Conservation (phyloP, 2,113 vertebrate species). For the Xiphophorus couchianus region DNA sequence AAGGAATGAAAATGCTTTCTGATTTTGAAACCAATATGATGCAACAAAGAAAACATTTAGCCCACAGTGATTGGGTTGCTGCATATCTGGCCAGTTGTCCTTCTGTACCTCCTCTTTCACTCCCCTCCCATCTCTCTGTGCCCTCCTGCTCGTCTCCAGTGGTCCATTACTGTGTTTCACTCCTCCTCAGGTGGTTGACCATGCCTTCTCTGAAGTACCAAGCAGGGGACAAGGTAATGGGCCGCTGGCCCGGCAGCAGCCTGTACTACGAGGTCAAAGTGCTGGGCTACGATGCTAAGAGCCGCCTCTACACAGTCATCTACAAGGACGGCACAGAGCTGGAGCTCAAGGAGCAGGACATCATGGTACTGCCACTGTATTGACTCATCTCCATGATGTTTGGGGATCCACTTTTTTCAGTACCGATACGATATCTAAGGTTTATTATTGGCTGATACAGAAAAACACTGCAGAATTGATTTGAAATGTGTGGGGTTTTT, state of each 20-base stretch:
- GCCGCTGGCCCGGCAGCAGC: conserved; percentile 93
- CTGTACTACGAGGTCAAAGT: conserved; percentile 94
- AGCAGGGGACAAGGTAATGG: conserved; percentile 90
- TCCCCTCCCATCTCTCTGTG: neutral
- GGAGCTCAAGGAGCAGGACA: conserved; percentile 88
- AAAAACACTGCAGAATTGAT: too few species aligned
- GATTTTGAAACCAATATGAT: too few species aligned
- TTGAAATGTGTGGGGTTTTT: too few species aligned
- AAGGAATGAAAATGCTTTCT: too few species aligned
- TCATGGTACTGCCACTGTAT: conserved; percentile 80
- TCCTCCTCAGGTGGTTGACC: conserved; percentile 49
- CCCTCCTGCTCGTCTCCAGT: neutral
- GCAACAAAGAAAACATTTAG: too few species aligned
- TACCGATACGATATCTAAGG: too few species aligned
- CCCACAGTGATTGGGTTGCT: too few species aligned
- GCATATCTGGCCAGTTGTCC: neutral
- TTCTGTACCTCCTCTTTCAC: neutral
- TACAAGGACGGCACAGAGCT: conserved; percentile 97
- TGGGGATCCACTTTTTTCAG: too few species aligned
- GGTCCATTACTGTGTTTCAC: neutral
- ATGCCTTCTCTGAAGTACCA: conserved; percentile 88
- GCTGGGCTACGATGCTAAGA: conserved; percentile 76
- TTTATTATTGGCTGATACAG: too few species aligned
- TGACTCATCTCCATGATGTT: neutral
- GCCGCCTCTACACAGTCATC: conserved; percentile 90